Base-by-base conservation (phyloP, 2,888 invertebrate genomes). In the Sarcophaga caerulescens region DNA sequence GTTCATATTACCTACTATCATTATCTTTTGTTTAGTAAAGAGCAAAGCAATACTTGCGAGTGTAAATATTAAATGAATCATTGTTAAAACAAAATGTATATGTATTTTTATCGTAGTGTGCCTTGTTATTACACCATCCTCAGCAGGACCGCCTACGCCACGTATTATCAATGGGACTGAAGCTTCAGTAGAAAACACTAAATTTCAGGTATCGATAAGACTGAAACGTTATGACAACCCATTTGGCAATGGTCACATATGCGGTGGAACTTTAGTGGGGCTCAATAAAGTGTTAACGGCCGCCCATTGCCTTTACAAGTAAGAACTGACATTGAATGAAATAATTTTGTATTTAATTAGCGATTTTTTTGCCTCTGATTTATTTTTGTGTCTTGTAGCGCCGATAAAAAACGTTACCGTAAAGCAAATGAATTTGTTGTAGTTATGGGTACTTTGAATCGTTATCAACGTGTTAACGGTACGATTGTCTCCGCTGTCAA, bases 281-380 rank as follows among this genome's bases (percentile, higher is more conserved):
- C 85, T 84, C n/a, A 90, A 88, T 57, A 92, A 91, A 87, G 92
- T 92, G 3, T 78, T 93, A 11, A 92, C 92, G 17, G 93, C 92
- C 0, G 93, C 92, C 3, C 92, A 92, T 73, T 92, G 92, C 35
- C 85, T 92, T 11, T 92, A 90, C 86, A 90, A 92, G 92, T 92
- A 75, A 91, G 90, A 35, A 35, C 10, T 90, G 59, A 17, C 8
- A n/a, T 23, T 2, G 35, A 35, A 35, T 35, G 35, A 35, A 35
- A 52, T 17, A 17, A 17, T 17, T 65, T 60, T 10, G 19, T 19
- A 77, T 69, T 25, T n/a, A 25, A 59, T 57, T 57, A 19, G 57
- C 59, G 25, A 65, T 62, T 14, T n/a, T n/a, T n/a, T 21, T 23
- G 25, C 47, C 23, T 0, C 17, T 35, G 21, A 35, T 35, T 35